A percentile compares a stretch with the other conserved stretches of the same genome.
phyloP scores from a whole-genome alignment of 2,888 invertebrate species.

The Protophormia terraenovae region DNA sequence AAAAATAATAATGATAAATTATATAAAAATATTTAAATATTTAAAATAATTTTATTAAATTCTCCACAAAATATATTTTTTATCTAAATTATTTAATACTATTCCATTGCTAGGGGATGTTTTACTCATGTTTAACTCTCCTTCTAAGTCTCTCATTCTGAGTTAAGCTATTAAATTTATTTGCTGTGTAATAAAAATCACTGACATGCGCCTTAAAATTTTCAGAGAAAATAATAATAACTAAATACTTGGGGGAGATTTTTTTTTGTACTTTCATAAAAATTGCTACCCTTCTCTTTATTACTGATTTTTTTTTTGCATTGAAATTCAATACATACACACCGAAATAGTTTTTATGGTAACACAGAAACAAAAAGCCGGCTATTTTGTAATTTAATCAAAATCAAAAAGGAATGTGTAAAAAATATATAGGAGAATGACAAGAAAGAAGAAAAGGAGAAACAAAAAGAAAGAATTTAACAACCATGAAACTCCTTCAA shows the following conservation, averaged over 20 bases:
- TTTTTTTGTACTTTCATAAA: neutral
- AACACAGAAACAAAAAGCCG: constrained; percentile 63
- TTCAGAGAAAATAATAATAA: neutral
- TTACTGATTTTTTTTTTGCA: neutral
- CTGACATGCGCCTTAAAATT: constrained; percentile 22
- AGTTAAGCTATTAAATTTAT: neutral
- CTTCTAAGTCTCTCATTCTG: constrained; percentile 19
- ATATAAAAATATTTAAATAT: too few species aligned
- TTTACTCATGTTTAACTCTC: neutral
- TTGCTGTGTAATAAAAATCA: constrained; percentile 22
- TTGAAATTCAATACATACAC: constrained; percentile 14
- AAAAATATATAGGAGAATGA: neutral
- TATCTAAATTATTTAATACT: neutral
- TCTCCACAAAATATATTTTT: neutral
- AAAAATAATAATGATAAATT: too few species aligned
- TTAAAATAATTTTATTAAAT: too few species aligned
- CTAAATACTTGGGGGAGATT: neutral
- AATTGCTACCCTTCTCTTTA: neutral
- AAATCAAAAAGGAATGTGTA: constrained; percentile 14
- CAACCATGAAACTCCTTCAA: neutral
- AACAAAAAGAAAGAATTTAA: neutral
- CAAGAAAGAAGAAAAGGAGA: neutral
- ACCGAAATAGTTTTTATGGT: constrained; percentile 69
- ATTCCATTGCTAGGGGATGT: constrained; percentile 17
- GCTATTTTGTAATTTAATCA: constrained; percentile 50